A percentile compares a stretch with the other conserved stretches of the same genome.
phyloP scores from a whole-genome alignment of 2,888 invertebrate genomes.

The Phyto melanocephala region DNA sequence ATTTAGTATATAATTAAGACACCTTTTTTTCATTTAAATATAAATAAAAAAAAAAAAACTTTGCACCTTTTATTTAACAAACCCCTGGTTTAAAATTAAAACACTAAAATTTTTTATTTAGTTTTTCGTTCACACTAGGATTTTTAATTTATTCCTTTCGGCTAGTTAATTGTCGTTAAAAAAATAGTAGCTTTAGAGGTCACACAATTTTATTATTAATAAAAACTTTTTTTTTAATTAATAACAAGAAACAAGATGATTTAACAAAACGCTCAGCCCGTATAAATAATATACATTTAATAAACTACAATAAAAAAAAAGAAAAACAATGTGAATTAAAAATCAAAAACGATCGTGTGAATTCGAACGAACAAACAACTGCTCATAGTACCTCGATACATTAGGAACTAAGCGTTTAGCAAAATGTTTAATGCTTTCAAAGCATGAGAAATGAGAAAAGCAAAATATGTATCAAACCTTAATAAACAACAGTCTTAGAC shows the following conservation, averaged over 20 bases:
- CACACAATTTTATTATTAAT: conserved; percentile 29
- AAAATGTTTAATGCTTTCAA: conserved; percentile 49
- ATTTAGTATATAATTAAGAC: neutral
- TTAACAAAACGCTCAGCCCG: conserved; percentile 37
- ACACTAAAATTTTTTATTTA: neutral
- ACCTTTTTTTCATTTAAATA: neutral
- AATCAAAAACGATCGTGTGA: conserved; percentile 46
- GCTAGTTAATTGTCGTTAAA: neutral
- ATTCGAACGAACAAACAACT: conserved; percentile 47
- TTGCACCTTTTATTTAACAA: conserved; percentile 33
- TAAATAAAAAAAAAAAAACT: conserved; percentile 8
- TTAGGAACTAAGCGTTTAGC: conserved; percentile 57
- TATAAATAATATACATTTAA: conserved; percentile 30
- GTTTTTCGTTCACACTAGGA: neutral
- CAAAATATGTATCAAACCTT: conserved; percentile 7
- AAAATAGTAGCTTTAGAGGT: neutral
- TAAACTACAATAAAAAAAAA: conserved; percentile 5
- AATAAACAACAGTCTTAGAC: conserved; percentile 14
- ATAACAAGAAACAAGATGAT: conserved; percentile 1
- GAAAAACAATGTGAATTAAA: neutral
- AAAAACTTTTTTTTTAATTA: neutral
- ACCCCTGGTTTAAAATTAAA: conserved; percentile 4
- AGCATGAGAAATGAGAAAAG: conserved; percentile 20
- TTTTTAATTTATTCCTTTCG: neutral
- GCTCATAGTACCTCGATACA: conserved; percentile 57